Evolutionary conservation across 2,113 vertebrate genomes (phyloP), one percentile per base, ranked within the genome.

Genomic region (Tringa solitaria): DNA sequence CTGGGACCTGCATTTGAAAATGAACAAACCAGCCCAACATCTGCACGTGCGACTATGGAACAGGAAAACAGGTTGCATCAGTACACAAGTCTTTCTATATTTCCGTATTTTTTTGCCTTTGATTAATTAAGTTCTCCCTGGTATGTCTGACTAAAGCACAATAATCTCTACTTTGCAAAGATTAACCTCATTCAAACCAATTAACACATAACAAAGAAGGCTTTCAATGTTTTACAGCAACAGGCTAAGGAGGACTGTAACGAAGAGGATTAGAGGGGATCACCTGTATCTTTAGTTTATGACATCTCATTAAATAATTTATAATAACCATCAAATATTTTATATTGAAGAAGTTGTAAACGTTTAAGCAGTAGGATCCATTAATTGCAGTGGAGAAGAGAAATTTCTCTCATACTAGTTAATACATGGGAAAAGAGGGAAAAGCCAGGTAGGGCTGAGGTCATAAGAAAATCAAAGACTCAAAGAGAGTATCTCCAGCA

Each of bases 121-220:
- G 5, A 46, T 92, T 91, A 96, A 96, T 92, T 85, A 97, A 93
- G 60, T 93, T 69, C 79, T 94, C 60, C n/a, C 51, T 91, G 90
- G 67, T 51, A 85, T 82, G 73, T 63, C 86, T 96, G 81, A 79
- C 82, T 94, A 87, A 69, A 97, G 83, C 37, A 94, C 91, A 72
- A 96, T 97, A 93, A 97, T 97, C 85, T 95, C 84, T 95, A 57
- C 64, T 95, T 96, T 84, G 57, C 73, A 93, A 95, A 89, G 69
- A 97, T 91, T 93, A 97, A 95, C 86, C 78, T 89, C 93, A 95
- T 95, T 97, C 95, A 95, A 95, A 95, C 51, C 63, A 97, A 97
- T 98, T 97, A 97, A 90, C 54, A 77, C 10, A 57, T 89, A 84
- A 84, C 45, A 96, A 96, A 93, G 78, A 60, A 76, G 48, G 30